phyloP scores from a whole-genome alignment of 2,888 invertebrate species.

The Ommatoiulus sabulosus region DNA sequence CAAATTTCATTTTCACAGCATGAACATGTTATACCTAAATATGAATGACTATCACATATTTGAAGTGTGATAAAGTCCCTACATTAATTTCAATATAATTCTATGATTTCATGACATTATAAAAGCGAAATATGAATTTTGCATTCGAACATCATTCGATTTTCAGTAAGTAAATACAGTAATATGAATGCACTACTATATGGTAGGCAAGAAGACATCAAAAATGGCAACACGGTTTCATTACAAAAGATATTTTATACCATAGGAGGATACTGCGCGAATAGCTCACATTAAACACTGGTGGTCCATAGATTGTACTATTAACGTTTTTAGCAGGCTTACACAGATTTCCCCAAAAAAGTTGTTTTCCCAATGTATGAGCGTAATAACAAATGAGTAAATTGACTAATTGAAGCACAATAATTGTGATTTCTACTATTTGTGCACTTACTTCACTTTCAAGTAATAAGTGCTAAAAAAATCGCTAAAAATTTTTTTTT shows the following conservation, averaged over 20 bases:
- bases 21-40: neutral
- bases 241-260: constrained; percentile 5
- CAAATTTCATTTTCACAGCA: neutral
- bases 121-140: neutral
- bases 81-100: neutral
- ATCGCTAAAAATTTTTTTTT: neutral
- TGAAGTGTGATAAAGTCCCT: neutral
- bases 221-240: neutral
- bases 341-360: neutral
- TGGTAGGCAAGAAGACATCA: neutral
- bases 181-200: neutral
- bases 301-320: neutral
- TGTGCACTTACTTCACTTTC: neutral
- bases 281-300: constrained; percentile 20
- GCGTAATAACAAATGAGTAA: neutral
- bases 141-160: neutral
- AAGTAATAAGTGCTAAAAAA: neutral
- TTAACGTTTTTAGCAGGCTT: neutral
- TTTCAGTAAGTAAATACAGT: neutral
- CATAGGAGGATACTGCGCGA: neutral
- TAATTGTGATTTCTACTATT: neutral
- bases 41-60: too few relatives aligned
- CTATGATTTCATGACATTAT: neutral
- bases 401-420: neutral
- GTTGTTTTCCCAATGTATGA: neutral